Percentiles rank a stretch among this genome's conserved stretches.
Conservation (phyloP, 2,888 invertebrate species). For the Galerucella pusilla region DNA sequence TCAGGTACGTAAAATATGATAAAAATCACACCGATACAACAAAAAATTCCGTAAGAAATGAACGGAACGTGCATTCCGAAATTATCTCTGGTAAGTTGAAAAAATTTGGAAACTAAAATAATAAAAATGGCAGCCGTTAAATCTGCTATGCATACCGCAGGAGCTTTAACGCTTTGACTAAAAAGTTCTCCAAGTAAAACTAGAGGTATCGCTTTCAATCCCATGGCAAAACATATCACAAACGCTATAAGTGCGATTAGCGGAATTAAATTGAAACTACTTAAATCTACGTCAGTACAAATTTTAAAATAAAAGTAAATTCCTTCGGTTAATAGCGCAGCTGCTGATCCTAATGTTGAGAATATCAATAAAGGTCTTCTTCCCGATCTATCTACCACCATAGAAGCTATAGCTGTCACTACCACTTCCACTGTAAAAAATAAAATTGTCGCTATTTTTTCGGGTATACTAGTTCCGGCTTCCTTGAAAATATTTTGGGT, state of each 20-base stretch:
- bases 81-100: constrained; percentile 68
- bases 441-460: constrained; percentile 58
- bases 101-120: constrained; percentile 66
- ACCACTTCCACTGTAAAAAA: constrained; percentile 69
- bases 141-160: constrained; percentile 69
- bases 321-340: constrained; percentile 64
- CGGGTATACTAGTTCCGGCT: constrained; percentile 62
- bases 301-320: constrained; percentile 65
- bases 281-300: constrained; percentile 58
- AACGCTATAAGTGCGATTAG: constrained; percentile 66
- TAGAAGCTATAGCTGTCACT: constrained; percentile 68
- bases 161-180: constrained; percentile 69
- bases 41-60: constrained; percentile 73
- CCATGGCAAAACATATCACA: constrained; percentile 67
- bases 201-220: constrained; percentile 68
- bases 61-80: constrained; percentile 75
- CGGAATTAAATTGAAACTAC: constrained; percentile 63
- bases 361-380: constrained; percentile 67
- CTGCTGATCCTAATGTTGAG: constrained; percentile 65
- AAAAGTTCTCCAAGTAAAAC: constrained; percentile 69
- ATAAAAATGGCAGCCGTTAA: constrained; percentile 67
- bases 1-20: constrained; percentile 75
- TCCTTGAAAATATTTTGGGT: constrained; percentile 68
- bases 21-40: constrained; percentile 71
- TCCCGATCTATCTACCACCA: constrained; percentile 71